These are phyloP conservation scores for Proterorhinus semilunaris DNA, from an alignment of 2,113 vertebrate species.

Conservation along the genomic window DNA sequence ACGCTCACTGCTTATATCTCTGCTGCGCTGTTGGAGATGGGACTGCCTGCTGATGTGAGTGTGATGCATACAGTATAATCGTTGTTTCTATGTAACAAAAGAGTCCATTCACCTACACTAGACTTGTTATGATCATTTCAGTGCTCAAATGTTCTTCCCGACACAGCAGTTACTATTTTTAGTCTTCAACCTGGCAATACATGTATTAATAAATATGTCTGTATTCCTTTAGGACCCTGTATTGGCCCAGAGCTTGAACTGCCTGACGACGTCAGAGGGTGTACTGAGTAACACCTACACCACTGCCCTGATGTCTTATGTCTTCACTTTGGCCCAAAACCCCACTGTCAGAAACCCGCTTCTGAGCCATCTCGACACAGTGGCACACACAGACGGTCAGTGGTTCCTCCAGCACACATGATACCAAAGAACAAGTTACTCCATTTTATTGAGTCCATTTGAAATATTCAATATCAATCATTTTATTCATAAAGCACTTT, in stretches of 20 bases:
- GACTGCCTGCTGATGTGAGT: slow-evolving; percentile 56
- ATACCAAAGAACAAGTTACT: too few species aligned
- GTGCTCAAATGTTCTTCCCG: too few species aligned
- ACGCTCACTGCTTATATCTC: slow-evolving; percentile 80
- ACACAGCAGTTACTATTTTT: too few species aligned
- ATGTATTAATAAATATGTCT: not conserved
- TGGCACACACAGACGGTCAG: not conserved
- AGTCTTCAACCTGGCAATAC: not conserved
- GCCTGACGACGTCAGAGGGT: slow-evolving; percentile 49
- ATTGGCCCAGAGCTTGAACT: slow-evolving; percentile 26
- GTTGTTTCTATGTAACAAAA: too few species aligned
- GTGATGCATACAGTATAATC: not conserved
- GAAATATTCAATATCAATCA: too few species aligned
- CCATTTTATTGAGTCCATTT: too few species aligned
- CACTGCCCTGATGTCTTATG: slow-evolving; percentile 78
- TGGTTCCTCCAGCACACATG: not conserved
- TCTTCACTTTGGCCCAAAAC: slow-evolving; percentile 76
- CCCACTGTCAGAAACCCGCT: slow-evolving; percentile 15
- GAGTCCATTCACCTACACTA: too few species aligned
- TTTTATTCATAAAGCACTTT: not conserved
- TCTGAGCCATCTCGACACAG: not conserved
- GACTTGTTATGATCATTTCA: too few species aligned
- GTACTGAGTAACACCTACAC: slow-evolving; percentile 63
- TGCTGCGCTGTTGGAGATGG: slow-evolving; percentile 75
- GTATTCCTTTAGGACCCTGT: not conserved